Conservation (phyloP, 2,113 vertebrate species). For the Elaphurus davidianus region DNA sequence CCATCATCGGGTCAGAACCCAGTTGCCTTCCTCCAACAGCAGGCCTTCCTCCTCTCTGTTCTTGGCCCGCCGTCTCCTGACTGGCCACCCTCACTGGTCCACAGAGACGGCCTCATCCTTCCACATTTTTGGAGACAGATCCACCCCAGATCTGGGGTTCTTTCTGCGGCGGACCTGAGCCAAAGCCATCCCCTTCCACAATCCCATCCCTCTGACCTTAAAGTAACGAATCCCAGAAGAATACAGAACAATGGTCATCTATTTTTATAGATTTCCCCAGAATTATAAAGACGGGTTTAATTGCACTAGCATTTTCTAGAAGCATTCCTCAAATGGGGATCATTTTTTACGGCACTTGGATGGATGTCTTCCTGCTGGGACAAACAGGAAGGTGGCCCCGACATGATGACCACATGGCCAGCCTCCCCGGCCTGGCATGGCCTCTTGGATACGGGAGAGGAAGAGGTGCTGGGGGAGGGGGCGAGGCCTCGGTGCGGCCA, state of each 20-base stretch:
- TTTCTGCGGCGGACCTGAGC: background rate
- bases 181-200: background rate
- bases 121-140: background rate
- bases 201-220: background rate
- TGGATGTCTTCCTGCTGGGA: background rate
- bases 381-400: background rate
- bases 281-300: background rate
- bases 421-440: background rate
- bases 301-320: background rate
- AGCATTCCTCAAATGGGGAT: background rate
- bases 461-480: no score
- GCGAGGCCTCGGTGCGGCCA: rapidly evolving
- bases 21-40: rapidly evolving
- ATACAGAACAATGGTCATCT: background rate
- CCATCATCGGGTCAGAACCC: rapidly evolving
- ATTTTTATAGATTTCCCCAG: background rate
- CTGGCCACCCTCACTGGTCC: background rate
- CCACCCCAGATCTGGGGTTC: background rate
- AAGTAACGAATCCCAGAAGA: background rate
- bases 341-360: background rate
- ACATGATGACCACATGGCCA: rapidly evolving
- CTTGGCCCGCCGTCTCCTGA: background rate
- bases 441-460: background rate
- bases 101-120: background rate
- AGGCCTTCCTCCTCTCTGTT: rapidly evolving